Percentiles rank a stretch among this genome's conserved stretches.
These are phyloP conservation scores for Chelonus insularis DNA, from an alignment of 1,140 invertebrate species.

Conservation along the genomic window DNA sequence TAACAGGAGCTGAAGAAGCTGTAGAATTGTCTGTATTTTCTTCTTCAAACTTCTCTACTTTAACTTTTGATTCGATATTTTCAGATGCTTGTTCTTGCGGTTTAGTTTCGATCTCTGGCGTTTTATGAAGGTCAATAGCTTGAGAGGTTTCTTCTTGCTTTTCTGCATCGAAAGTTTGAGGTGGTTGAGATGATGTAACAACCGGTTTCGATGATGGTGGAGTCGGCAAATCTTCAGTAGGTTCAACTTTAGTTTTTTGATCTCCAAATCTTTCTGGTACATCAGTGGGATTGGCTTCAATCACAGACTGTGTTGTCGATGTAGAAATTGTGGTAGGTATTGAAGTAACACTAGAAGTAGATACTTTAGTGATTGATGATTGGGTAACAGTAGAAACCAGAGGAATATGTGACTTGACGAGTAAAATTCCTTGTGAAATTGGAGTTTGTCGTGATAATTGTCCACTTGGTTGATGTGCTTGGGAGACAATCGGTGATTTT, in stretches of 20 bases:
- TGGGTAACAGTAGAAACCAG: conserved; percentile 40
- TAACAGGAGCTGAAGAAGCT: conserved; percentile 33
- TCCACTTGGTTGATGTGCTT: conserved; percentile 8
- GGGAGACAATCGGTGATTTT: conserved; percentile 10
- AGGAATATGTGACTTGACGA: conserved; percentile 44
- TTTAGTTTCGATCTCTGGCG: conserved; percentile 24
- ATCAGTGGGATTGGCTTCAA: not conserved
- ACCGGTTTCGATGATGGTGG: not conserved
- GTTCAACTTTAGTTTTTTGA: conserved; percentile 4
- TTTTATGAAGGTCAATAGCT: conserved; percentile 18
- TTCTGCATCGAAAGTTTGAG: not conserved
- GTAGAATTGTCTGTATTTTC: not conserved
- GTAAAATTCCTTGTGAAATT: conserved; percentile 30
- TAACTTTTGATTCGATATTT: conserved; percentile 14
- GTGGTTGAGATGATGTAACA: not conserved
- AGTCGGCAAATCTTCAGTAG: not conserved
- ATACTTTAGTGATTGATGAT: conserved; percentile 38
- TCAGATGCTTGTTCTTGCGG: conserved; percentile 11
- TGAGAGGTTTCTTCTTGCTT: conserved; percentile 27
- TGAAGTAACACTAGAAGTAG: conserved; percentile 32
- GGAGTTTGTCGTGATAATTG: conserved; percentile 23
- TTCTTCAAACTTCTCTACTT: conserved; percentile 22
- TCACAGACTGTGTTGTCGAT: not conserved
- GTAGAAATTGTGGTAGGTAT: conserved; percentile 20
- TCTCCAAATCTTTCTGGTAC: conserved; percentile 19